Evolutionary conservation across 2,797 vertebrate species (phyloP), one percentile per base, ranked within the genome.

Genomic region (Esox masquinongy): DNA sequence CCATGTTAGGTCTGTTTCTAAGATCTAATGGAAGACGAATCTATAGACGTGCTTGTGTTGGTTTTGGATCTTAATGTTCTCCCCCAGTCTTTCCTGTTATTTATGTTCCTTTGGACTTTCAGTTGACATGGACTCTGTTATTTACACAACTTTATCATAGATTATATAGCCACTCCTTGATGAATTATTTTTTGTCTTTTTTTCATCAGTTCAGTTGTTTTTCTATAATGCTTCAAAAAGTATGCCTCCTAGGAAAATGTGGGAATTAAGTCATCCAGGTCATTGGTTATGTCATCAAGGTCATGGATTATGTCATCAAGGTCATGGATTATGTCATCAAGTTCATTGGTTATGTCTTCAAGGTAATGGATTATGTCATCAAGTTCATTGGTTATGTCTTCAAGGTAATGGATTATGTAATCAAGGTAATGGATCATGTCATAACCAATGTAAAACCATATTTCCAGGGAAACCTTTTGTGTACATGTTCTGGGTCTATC

Each of bases 131-230:
- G 51, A 56, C 7, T 0, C 51, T 56, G 51, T 56, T 56, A 56
- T 56, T 22, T 6, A 56, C n/a, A n/a, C 17, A 1, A 51, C 4
- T n/a, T 7, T 53, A n/a, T n/a, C 5, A 56, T 22, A 11, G 0
- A 8, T 56, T 56, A 8, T 56, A 59, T 11, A 59, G 19, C 53
- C 53, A 22, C 3, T 17, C 53, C 53, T 22, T n/a, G n/a, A 59
- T 22, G 7, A 59, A 5, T n/a, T 80, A 80, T 63, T 56, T 17
- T 12, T 2, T 64, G 72, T 19, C 63, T 22, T 70, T 51, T 29
- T 6, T 71, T 43, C 5, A 43, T 43, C 39, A 9, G 5, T 43
- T 43, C 39, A 3, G 5, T 6, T 43, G 29, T 43, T 43, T 43
- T 43, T 9, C 9, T 43, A 43, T 6, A 43, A 6, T 43, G 39